Evolutionary conservation across 2,797 vertebrate species (phyloP).

Genomic region (Novumbra hubbsi): DNA sequence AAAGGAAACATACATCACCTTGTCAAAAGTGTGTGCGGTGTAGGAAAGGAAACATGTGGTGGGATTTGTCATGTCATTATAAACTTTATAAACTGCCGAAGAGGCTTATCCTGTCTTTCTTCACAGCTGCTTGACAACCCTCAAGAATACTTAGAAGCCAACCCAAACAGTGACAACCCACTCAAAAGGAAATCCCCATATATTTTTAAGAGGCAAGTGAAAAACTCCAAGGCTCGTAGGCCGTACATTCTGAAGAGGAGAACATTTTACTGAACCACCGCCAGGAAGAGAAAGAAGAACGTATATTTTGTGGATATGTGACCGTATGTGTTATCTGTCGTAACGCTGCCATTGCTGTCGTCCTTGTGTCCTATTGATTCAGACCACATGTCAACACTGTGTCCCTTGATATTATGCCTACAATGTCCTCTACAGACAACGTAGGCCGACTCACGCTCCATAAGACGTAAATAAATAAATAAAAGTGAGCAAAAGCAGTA

Average conservation of each 20-base stretch:
- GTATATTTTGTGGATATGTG: conserved; percentile 67
- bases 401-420: conserved; percentile 21
- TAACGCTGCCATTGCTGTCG: conserved; percentile 40
- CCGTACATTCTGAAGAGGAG: conserved; percentile 94
- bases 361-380: conserved; percentile 26
- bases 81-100: conserved; percentile 4
- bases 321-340: conserved; percentile 60
- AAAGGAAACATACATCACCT: neutral
- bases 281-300: conserved; percentile 15
- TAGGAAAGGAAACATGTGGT: neutral
- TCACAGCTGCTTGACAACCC: conserved; percentile 68
- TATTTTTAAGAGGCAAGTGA: conserved; percentile 90
- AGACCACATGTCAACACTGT: conserved; percentile 24
- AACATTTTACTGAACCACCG: conserved; percentile 80
- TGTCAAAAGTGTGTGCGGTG: neutral
- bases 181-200: conserved; percentile 95
- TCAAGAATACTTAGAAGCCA: conserved; percentile 77
- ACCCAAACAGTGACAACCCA: conserved; percentile 77
- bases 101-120: conserved; percentile 8
- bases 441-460: conserved; percentile 23
- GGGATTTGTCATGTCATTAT: neutral
- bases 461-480: conserved; percentile 35
- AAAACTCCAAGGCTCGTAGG: conserved; percentile 86
- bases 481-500: conserved; percentile 53
- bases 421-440: conserved; percentile 29